phyloP scores from a whole-genome alignment of 1,140 invertebrate genomes.

The Manduca sexta region DNA sequence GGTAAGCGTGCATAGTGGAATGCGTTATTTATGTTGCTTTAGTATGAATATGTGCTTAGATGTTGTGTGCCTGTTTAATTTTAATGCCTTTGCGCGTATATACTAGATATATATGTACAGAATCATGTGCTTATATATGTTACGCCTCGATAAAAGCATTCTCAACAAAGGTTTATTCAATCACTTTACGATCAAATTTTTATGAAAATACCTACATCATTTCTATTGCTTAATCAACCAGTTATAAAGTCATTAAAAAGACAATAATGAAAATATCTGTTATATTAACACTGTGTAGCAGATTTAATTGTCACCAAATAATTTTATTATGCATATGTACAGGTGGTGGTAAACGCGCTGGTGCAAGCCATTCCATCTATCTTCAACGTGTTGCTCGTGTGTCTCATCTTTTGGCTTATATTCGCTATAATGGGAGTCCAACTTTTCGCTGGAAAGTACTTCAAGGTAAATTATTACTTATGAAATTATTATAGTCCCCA shows the following conservation, averaged over 20 bases:
- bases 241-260: too few relatives aligned
- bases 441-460: constrained; percentile 95
- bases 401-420: constrained; percentile 95
- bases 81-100: not conserved
- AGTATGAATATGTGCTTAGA: not conserved
- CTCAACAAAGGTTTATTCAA: too few relatives aligned
- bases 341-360: constrained; percentile 91
- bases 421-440: constrained; percentile 97
- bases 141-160: too few relatives aligned
- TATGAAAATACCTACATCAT: not conserved
- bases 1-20: constrained; percentile 27
- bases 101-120: not conserved
- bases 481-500: constrained; percentile 2
- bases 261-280: too few relatives aligned
- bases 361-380: constrained; percentile 96
- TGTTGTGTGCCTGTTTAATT: not conserved
- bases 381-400: constrained; percentile 95
- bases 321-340: constrained; percentile 2
- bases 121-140: too few relatives aligned
- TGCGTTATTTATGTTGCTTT: constrained; percentile 18
- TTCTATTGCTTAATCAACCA: not conserved
- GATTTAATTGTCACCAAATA: too few relatives aligned
- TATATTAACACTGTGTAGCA: too few relatives aligned
- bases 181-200: not conserved
- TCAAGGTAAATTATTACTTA: constrained; percentile 79